Evolutionary conservation across 2,888 invertebrate species (phyloP).

Genomic region (Xylota sylvarum): DNA sequence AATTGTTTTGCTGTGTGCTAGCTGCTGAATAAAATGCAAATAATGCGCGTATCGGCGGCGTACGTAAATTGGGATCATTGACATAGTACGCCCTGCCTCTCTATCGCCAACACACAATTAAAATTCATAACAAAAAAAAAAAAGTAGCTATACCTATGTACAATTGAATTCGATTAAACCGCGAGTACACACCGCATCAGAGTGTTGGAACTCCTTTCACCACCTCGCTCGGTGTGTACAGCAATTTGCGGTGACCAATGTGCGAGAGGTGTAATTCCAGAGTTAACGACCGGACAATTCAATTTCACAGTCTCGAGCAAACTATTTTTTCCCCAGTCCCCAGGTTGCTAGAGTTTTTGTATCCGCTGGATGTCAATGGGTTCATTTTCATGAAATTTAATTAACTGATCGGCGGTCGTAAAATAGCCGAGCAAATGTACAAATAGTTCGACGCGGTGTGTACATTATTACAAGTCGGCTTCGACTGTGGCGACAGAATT

Average conservation of each 20-base stretch:
- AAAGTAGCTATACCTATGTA: neutral
- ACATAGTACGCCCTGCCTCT: conserved; percentile 9
- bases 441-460: conserved; percentile 45
- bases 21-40: conserved; percentile 37
- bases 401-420: conserved; percentile 59
- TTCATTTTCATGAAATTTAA: conserved; percentile 76
- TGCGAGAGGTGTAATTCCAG: conserved; percentile 52
- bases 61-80: conserved; percentile 65
- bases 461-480: neutral
- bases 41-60: conserved; percentile 30
- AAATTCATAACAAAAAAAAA: conserved; percentile 52
- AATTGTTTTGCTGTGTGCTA: conserved; percentile 2
- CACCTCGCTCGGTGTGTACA: conserved; percentile 2
- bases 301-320: conserved; percentile 66
- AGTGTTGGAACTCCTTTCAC: neutral
- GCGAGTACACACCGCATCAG: neutral
- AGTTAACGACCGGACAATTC: conserved; percentile 73
- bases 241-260: conserved; percentile 51
- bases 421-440: conserved; percentile 60
- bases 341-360: conserved; percentile 14
- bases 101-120: conserved; percentile 17
- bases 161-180: conserved; percentile 53
- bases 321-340: conserved; percentile 51
- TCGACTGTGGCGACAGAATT: neutral
- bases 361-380: conserved; percentile 66